Conservation (phyloP, 23 tunicate species). For the Clavelina lepadiformis region DNA sequence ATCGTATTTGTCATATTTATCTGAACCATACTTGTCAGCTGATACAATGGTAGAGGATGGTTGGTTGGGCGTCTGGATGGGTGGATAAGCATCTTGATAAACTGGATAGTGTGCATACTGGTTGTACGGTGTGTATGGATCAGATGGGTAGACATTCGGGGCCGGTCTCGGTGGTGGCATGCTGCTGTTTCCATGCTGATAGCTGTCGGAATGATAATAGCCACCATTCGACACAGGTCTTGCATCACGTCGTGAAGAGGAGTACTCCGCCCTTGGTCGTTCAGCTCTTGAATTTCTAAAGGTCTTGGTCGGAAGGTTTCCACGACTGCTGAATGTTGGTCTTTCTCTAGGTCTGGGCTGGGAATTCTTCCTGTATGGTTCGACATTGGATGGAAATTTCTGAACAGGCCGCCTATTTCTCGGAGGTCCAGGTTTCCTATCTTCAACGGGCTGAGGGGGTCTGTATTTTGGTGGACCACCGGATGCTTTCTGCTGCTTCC, state of each 20-base stretch:
- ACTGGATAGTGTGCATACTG: background rate
- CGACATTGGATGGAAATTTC: background rate
- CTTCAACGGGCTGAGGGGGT: conserved; percentile 29
- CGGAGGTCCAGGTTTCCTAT: background rate
- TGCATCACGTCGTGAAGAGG: conserved; percentile 6
- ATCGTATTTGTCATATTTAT: background rate
- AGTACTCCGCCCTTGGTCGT: conserved; percentile 4
- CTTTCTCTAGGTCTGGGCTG: background rate
- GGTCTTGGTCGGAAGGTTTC: background rate
- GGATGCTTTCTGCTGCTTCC: conserved; percentile 53
- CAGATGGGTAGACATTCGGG: conserved; percentile 10
- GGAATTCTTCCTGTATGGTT: background rate
- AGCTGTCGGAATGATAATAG: conserved; percentile 6
- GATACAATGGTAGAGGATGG: conserved; percentile 42
- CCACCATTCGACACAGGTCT: conserved; percentile 3
- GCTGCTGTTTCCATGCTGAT: background rate
- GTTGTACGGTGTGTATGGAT: conserved; percentile 2
- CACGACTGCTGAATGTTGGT: background rate
- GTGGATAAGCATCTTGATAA: conserved; percentile 10
- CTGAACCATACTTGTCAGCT: conserved; percentile 14
- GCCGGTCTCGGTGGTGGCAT: background rate
- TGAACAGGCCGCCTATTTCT: background rate
- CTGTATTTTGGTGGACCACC: conserved; percentile 64
- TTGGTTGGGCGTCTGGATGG: conserved; percentile 19
- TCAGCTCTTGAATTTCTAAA: conserved; percentile 4